Evolutionary conservation across 30 jellyfish, hydroid and myxozoan genomes (phyloP), one percentile per base, ranked within the genome.

Genomic region (Chrysaora quinquecirrha): DNA sequence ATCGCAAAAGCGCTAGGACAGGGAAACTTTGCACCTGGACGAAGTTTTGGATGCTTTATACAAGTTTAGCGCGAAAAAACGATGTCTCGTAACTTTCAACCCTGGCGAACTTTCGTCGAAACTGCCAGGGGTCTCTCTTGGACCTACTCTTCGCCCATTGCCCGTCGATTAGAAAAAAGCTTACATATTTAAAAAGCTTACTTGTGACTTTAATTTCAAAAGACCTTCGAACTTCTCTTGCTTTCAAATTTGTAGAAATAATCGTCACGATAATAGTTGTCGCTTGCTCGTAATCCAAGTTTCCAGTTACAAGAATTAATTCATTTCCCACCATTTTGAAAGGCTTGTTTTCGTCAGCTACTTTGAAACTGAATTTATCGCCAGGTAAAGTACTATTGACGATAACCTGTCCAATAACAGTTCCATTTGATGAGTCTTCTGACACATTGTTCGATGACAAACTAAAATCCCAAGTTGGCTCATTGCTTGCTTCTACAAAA

Each of bases 351-450:
- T 9, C 48, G 30, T 81, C 91, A 28, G 84, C 20, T 27, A 81
- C 77, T 21, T 12, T 48, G 62, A 66, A 81, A 12, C 76, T 81
- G 85, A n/a, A n/a, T n/a, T n/a, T n/a, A n/a, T n/a, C n/a, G n/a
- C n/a, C n/a, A n/a, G n/a, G n/a, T n/a, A n/a, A 65, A 81, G 2
- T 25, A 19, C 16, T 31, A 76, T 28, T 68, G 6, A 30, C 48
- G 73, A 2, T 6, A 6, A 22, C 71, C 84, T n/a, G n/a, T 30
- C 49, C 48, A 0, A 81, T 0, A 7, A 81, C 48, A 2, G 91
- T 81, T 14, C 91, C 91, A 68, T 68, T 81, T 1, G 76, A 28
- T 22, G 91, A 84, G 49, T 81, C 76, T 48, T 81, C 91, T 14
- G 84, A 32, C 23, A 81, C 85, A 21, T 43, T 81, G 48, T 70